Conservation (phyloP, 2,113 vertebrate species). For the Atlantisia rogersi region DNA sequence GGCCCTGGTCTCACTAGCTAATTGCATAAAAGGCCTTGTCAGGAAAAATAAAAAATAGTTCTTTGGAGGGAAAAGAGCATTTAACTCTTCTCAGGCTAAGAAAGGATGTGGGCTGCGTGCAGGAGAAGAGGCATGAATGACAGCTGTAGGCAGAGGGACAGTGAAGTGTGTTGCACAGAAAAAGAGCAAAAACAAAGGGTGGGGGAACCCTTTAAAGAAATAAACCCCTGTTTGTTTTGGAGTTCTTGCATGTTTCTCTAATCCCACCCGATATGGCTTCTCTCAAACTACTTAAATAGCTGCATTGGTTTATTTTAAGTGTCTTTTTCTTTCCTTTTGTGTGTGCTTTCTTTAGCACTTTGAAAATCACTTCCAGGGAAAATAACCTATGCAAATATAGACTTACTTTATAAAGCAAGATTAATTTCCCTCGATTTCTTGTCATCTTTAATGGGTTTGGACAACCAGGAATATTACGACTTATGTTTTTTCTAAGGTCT, state of each 20-base stretch:
- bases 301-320: constrained; percentile 1
- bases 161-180: not conserved
- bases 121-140: constrained; percentile 5
- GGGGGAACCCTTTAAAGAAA: not conserved
- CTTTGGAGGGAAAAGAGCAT: not conserved
- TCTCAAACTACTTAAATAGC: not conserved
- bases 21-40: constrained; percentile 57
- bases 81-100: constrained; percentile 25
- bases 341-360: not conserved
- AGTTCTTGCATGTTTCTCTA: not conserved
- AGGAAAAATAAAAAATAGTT: constrained; percentile 28
- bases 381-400: not conserved
- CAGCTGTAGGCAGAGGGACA: not conserved
- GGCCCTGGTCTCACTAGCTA: constrained; percentile 32
- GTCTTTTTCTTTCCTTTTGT: not conserved
- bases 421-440: not conserved
- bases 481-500: not conserved
- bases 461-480: not conserved
- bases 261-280: not conserved
- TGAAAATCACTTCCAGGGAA: constrained; percentile 30
- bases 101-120: constrained; percentile 19
- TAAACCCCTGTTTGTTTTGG: not conserved
- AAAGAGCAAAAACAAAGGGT: not conserved
- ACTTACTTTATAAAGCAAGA: not conserved
- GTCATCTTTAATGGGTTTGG: not conserved